phyloP scores from a whole-genome alignment of 2,888 invertebrate genomes.

The Ephialtes manifestator region DNA sequence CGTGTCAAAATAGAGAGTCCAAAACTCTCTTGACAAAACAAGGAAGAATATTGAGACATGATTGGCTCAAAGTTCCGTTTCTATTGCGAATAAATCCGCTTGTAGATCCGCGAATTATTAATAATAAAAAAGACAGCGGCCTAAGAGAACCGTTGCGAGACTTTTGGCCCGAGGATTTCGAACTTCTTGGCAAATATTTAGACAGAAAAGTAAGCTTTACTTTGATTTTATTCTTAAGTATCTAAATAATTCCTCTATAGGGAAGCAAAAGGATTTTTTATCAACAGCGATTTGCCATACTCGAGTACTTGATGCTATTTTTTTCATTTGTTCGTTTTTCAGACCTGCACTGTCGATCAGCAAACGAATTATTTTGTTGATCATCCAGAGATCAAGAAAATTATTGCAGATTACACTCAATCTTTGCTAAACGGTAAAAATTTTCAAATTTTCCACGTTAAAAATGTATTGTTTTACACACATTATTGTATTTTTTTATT shows the following conservation, averaged over 20 bases:
- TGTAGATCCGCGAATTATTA: slow-evolving; percentile 76
- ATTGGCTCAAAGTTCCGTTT: slow-evolving; percentile 88
- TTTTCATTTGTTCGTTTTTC: slow-evolving; percentile 17
- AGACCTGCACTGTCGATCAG: slow-evolving; percentile 71
- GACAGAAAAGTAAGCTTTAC: slow-evolving; percentile 87
- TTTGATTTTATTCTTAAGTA: slow-evolving; percentile 8
- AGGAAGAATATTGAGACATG: slow-evolving; percentile 88
- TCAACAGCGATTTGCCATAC: too few relatives aligned
- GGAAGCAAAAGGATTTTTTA: too few relatives aligned
- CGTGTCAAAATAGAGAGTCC: slow-evolving; percentile 85
- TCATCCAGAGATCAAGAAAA: slow-evolving; percentile 87
- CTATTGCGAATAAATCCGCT: slow-evolving; percentile 88
- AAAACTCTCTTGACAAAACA: slow-evolving; percentile 87
- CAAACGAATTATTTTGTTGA: slow-evolving; percentile 87
- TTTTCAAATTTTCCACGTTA: background rate
- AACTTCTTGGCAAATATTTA: slow-evolving; percentile 88
- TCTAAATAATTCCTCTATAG: too few relatives aligned
- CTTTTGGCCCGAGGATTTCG: slow-evolving; percentile 88
- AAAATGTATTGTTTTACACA: background rate
- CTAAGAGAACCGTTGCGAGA: slow-evolving; percentile 84
- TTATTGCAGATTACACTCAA: slow-evolving; percentile 89
- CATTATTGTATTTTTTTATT: background rate
- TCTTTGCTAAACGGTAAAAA: slow-evolving; percentile 87
- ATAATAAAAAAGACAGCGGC: slow-evolving; percentile 3
- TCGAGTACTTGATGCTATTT: too few relatives aligned